Evolutionary conservation across 2,797 vertebrate genomes (phyloP).

Genomic region (Odontamblyopus rebecca): DNA sequence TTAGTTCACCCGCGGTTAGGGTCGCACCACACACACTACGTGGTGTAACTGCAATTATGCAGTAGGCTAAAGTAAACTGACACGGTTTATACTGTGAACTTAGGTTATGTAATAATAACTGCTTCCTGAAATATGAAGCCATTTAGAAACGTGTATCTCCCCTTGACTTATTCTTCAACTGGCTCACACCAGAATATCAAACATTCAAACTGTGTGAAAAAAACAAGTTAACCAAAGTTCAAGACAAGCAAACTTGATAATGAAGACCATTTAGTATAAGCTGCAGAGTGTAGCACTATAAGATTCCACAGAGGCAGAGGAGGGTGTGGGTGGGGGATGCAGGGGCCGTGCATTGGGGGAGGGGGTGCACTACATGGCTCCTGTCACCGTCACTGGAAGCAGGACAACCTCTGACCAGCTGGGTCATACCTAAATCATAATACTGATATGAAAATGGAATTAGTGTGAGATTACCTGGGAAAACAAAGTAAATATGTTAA

Average conservation of each 20-base stretch:
- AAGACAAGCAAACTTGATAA: not conserved
- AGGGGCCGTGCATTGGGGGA: too few relatives aligned
- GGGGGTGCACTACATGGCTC: too few relatives aligned
- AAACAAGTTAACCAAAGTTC: not conserved
- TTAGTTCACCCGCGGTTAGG: constrained; percentile 40
- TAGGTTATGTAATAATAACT: not conserved
- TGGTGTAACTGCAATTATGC: not conserved
- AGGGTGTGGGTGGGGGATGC: too few relatives aligned
- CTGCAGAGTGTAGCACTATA: too few relatives aligned
- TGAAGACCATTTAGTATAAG: not conserved
- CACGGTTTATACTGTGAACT: not conserved
- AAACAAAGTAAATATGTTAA: too few relatives aligned
- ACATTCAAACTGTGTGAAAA: not conserved
- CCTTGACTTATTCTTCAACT: not conserved
- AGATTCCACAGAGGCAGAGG: too few relatives aligned
- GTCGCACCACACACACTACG: constrained; percentile 4
- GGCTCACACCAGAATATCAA: not conserved
- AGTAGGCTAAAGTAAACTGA: not conserved
- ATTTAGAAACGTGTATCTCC: not conserved
- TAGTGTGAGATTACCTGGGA: too few relatives aligned
- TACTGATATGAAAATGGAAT: too few relatives aligned
- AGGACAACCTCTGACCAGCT: too few relatives aligned
- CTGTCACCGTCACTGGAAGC: too few relatives aligned
- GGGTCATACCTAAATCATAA: too few relatives aligned
- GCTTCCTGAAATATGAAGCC: not conserved